Conservation (phyloP, 1,140 invertebrate genomes). For the Drosophila malerkotliana region DNA sequence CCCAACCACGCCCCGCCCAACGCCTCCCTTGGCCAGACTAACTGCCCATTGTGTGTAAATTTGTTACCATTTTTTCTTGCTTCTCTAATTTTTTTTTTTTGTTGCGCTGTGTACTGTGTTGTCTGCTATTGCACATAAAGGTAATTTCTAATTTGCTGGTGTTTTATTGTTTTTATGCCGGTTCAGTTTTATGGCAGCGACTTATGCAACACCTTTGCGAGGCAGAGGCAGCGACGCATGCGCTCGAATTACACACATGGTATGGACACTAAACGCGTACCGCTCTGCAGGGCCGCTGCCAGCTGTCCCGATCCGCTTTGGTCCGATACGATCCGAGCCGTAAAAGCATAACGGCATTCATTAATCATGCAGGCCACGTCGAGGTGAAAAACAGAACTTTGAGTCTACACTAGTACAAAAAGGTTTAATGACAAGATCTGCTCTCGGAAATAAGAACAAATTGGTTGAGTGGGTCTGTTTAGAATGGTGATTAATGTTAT, state of each 20-base stretch:
- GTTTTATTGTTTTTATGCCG: constrained; percentile 77
- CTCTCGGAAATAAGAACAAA: constrained; percentile 25
- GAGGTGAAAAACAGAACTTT: constrained; percentile 32
- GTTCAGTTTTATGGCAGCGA: constrained; percentile 56
- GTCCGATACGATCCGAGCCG: constrained; percentile 19
- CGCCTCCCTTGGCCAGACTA: constrained; percentile 29
- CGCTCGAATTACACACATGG: constrained; percentile 62
- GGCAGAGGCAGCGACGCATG: constrained; percentile 59
- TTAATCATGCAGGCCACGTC: constrained; percentile 71
- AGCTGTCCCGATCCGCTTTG: constrained; percentile 7
- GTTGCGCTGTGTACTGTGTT: constrained; percentile 6
- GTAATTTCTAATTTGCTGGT: constrained; percentile 81
- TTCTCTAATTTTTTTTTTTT: constrained; percentile 10
- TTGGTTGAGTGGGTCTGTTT: constrained; percentile 8
- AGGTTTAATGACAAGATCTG: constrained; percentile 7
- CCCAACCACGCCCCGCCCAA: constrained; percentile 19
- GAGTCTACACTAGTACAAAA: constrained; percentile 29
- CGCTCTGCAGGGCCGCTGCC: constrained; percentile 34
- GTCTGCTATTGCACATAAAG: constrained; percentile 67
- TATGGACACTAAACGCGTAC: constrained; percentile 40
- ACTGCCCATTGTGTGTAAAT: constrained; percentile 78
- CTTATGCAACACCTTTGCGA: constrained; percentile 59
- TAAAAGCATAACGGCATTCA: constrained; percentile 79
- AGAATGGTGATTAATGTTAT: constrained; percentile 6
- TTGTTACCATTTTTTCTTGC: constrained; percentile 70